phyloP scores from a whole-genome alignment of 2,888 invertebrate genomes.

The Notodonta dromedarius region DNA sequence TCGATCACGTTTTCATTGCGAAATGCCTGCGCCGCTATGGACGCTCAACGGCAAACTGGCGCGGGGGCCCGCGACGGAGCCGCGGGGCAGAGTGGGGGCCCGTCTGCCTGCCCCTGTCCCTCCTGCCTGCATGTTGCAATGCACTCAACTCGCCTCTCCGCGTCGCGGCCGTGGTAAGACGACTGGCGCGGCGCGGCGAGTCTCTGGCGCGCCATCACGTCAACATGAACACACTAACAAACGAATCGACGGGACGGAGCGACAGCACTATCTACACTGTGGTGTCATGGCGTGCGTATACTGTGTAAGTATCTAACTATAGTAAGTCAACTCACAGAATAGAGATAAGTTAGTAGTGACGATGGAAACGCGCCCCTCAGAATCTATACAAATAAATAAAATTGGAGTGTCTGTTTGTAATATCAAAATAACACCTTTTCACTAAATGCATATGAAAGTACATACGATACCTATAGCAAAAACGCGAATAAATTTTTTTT shows the following conservation, averaged over 20 bases:
- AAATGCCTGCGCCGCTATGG: constrained; percentile 76
- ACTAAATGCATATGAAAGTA: too few species aligned
- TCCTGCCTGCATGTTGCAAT: constrained; percentile 79
- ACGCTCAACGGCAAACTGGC: constrained; percentile 80
- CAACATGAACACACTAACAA: constrained; percentile 41
- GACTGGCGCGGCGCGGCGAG: constrained; percentile 49
- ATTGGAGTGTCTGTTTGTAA: too few species aligned
- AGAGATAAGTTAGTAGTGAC: constrained; percentile 5
- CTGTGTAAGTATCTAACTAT: too few species aligned
- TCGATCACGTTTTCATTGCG: constrained; percentile 56
- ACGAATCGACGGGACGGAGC: constrained; percentile 29
- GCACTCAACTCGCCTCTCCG: constrained; percentile 66
- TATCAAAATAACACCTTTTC: too few species aligned
- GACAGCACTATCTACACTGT: constrained; percentile 16
- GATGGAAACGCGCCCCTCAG: constrained; percentile 20
- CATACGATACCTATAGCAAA: too few species aligned
- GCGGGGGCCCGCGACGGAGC: constrained; percentile 52
- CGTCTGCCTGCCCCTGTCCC: constrained; percentile 64
- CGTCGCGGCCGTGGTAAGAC: constrained; percentile 44
- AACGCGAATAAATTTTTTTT: too few species aligned
- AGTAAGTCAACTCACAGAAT: too few species aligned
- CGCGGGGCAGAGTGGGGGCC: constrained; percentile 75
- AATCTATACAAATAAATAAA: too few species aligned
- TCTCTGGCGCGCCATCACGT: constrained; percentile 43
- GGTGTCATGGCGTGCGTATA: too few species aligned